Evolutionary conservation across 2,888 invertebrate species (phyloP).

Genomic region (Perizoma affinitatum): DNA sequence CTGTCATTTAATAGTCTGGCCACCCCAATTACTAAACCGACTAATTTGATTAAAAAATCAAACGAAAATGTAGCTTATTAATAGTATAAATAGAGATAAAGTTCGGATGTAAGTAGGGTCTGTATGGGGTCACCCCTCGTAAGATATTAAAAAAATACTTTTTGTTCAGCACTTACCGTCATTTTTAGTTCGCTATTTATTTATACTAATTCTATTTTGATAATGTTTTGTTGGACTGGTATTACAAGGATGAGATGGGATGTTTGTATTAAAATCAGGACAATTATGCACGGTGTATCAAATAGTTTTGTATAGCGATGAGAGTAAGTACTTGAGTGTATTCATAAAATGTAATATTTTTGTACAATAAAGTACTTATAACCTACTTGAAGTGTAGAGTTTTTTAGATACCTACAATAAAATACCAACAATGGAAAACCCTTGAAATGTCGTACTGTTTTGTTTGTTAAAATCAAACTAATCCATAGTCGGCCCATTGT

Average conservation of each 20-base stretch:
- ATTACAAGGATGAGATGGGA: slow-evolving; percentile 43
- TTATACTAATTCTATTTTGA: slow-evolving; percentile 76
- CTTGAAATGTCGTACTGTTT: not conserved
- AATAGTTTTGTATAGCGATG: slow-evolving; percentile 10
- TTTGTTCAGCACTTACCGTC: slow-evolving; percentile 75
- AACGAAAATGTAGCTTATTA: slow-evolving; percentile 11
- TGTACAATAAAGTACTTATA: slow-evolving; percentile 7
- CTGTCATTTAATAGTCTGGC: slow-evolving; percentile 32
- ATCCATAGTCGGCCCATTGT: not conserved
- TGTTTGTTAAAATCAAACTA: not conserved
- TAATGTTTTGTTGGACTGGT: slow-evolving; percentile 52
- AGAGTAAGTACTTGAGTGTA: slow-evolving; percentile 16
- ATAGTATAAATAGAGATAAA: slow-evolving; percentile 2
- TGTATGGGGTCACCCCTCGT: slow-evolving; percentile 30
- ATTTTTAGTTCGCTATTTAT: slow-evolving; percentile 67
- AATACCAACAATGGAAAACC: not conserved
- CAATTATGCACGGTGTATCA: slow-evolving; percentile 25
- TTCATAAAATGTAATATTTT: slow-evolving; percentile 21
- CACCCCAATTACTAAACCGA: slow-evolving; percentile 35
- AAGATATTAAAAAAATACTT: slow-evolving; percentile 56
- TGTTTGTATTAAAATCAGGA: slow-evolving; percentile 32
- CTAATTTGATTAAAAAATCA: slow-evolving; percentile 22
- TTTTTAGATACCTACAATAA: slow-evolving; percentile 1
- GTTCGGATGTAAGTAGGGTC: not conserved
- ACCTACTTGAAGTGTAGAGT: slow-evolving; percentile 10